Conservation (phyloP, 2,113 vertebrate genomes). For the Corythornis cristatus region DNA sequence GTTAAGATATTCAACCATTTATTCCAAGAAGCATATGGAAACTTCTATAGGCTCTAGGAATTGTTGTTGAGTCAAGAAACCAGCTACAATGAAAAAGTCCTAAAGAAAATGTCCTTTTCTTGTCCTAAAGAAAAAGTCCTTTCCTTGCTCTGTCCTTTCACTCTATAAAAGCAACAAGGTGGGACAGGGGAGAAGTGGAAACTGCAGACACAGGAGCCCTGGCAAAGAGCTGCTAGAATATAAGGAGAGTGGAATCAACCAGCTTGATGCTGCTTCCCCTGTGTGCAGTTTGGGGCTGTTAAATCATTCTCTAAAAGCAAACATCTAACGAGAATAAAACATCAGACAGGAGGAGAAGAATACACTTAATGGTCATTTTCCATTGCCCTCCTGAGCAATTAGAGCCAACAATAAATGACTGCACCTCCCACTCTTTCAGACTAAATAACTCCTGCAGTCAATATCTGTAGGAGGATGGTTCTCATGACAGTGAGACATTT, state of each 20-base stretch:
- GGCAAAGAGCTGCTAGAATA: background rate
- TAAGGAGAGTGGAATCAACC: background rate
- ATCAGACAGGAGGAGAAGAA: background rate
- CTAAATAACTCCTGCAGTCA: background rate
- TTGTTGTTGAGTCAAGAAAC: background rate
- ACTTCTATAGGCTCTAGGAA: background rate
- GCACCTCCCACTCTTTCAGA: slow-evolving; percentile 38
- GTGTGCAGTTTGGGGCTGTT: background rate
- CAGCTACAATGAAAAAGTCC: background rate
- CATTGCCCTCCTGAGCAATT: slow-evolving; percentile 36
- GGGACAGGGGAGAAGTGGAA: background rate
- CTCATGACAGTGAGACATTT: slow-evolving; percentile 23
- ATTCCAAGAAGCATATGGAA: background rate
- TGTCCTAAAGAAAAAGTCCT: background rate
- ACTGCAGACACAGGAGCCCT: background rate
- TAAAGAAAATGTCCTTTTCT: background rate
- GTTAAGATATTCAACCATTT: background rate
- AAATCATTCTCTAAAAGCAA: slow-evolving; percentile 37
- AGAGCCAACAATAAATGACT: slow-evolving; percentile 4
- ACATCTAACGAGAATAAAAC: slow-evolving; percentile 24
- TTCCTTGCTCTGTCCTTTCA: background rate
- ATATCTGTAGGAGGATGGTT: slow-evolving; percentile 10
- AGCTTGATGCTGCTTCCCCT: background rate
- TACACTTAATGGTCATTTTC: slow-evolving; percentile 31
- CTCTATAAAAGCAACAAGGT: background rate